Evolutionary conservation across 1,140 invertebrate genomes (phyloP), one percentile per base, ranked within the genome.

Genomic region (Drosophila parabipectinata): DNA sequence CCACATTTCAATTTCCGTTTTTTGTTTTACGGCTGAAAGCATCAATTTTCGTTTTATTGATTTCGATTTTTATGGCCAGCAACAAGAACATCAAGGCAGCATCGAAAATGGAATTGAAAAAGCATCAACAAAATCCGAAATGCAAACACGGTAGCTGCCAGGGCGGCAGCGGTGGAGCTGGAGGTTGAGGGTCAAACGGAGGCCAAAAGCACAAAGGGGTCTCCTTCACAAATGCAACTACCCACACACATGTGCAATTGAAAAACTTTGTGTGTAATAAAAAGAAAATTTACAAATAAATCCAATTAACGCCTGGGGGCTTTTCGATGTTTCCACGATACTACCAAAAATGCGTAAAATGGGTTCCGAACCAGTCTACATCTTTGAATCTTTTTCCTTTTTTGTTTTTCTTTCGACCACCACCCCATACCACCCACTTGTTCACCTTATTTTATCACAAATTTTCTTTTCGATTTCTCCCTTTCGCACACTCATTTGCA

Each of bases 21-120:
- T 83, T 71, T 71, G 79, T 83, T 84, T 83, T 83, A 83, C 72
- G 71, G 72, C 75, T 84, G 76, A 83, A 83, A 79, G 79, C 80
- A 79, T 83, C 79, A 83, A 83, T 83, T 83, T 83, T 83, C 79
- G 77, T 83, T 83, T 83, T 83, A 84, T 83, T 83, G 79, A 83
- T 83, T 83, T 83, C 79, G 76, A 76, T 76, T 83, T 83, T 84
- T 84, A 84, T 72, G 75, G 79, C 77, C 80, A 74, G 69, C 69
- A 79, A 48, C 75, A 79, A 79, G 37, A 79, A 44, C 34, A 37
- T 37, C 51, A 34, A 26, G 9, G 21, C 14, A 12, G 52, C 3
- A 21, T 37, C 41, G 71, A 56, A 69, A 57, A 53, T 45, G 47
- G 48, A 51, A 72, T 45, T 63, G 53, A 15, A 34, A 44, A 58